Evolutionary conservation across 2,888 invertebrate species (phyloP), one percentile per base, ranked within the genome.

Genomic region (Catonia carolina): DNA sequence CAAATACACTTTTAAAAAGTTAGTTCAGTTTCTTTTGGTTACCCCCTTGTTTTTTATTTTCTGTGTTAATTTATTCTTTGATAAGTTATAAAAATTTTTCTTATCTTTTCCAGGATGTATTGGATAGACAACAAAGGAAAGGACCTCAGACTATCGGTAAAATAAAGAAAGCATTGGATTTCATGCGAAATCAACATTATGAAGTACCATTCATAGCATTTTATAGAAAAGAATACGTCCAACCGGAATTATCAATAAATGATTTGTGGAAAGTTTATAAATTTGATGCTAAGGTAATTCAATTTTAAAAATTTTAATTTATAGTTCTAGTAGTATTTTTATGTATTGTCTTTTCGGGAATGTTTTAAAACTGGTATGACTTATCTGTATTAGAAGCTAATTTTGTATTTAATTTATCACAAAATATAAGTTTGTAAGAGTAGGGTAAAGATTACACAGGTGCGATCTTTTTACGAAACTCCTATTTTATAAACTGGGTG

Each of bases 171-270:
- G 93, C 94, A 0, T 74, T 99, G 18, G 93, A 96, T 68, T 96
- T 96, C 69, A 96, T 99, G 84, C 77, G 97, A 37, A 96, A 95
- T 71, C 92, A 96, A 69, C 86, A 90, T 48, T 77, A 95, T 63
- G 98, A 99, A 76, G 96, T 98, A 39, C 98, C 99, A 0, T 99
- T 99, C 72, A 99, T 99, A 66, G 94, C 95, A 0, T 97, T 96
- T 74, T 99, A 99, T 71, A 82, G 98, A 22, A 99, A 99, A 72
- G 99, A 99, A 72, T 95, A 95, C 67, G 93, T 98, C 0, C 87
- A 91, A 67, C 94, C 95, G 0, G 96, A 97, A 68, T 75, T 99
- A 18, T 90, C 85, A 64, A 92, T 96, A 53, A 92, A 92, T 67
- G 98, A 99, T 70, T 75, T 99, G 27, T 99, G 99, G 99, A 92